Evolutionary conservation across 2,797 vertebrate species (phyloP), one percentile per base, ranked within the genome.

Genomic region (Spea hammondii): DNA sequence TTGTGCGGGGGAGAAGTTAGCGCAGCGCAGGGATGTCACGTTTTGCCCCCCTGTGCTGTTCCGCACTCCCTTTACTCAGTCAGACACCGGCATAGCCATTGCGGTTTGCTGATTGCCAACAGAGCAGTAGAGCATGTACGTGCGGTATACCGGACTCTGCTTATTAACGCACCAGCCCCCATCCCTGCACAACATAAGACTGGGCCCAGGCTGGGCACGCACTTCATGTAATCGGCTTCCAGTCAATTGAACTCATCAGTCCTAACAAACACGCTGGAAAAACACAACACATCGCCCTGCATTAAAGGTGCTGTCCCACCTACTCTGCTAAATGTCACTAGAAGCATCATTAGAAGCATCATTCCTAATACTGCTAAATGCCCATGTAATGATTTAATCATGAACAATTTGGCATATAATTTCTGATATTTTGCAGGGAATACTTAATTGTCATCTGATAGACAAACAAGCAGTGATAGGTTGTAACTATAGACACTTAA

Each of bases 31-130:
- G 79, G 68, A 76, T 66, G 46, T 76, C 53, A 74, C 46, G 51
- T 70, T 59, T 65, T 32, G 32, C 32, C 46, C 57, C n/a, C 47
- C 46, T 55, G 46, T 49, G 14, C 8, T 17, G 51, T 66, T 75
- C 8, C 6, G 6, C 13, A 9, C 47, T 50, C 73, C 54, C 67
- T 57, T 45, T 32, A 75, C 79, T 55, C 74, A 54, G 79, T 53
- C 47, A 47, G 64, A 76, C 51, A 17, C 13, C 55, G 54, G 69
- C 53, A 77, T 32, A 60, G 66, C 59, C 62, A 50, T 65, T 55
- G 70, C 45, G 54, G 9, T 73, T 64, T 72, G 57, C 79, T 82
- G 74, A 82, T 82, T 82, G 79, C 75, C 74, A 77, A 69, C 75
- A 73, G 74, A 81, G 79, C 79, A 76, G 68, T 74, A 76, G 62